Evolutionary conservation across 1,140 invertebrate genomes (phyloP).

Genomic region (Caenorhabditis remanei): DNA sequence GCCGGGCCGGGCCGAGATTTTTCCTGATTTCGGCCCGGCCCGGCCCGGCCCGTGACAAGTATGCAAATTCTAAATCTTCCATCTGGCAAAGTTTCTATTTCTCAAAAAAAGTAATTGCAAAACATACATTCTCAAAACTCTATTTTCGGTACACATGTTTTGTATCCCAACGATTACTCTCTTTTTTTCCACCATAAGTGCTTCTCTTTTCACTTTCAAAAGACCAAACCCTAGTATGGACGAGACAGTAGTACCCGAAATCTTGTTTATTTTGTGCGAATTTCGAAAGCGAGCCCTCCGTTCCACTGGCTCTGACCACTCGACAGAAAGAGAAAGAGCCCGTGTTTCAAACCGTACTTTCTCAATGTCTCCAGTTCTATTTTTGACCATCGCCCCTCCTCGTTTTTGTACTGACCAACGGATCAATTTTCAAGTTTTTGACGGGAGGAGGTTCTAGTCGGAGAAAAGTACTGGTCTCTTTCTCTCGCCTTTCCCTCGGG

Average conservation of each 20-base stretch:
- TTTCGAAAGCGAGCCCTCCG: constrained; percentile 6
- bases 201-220: constrained; percentile 8
- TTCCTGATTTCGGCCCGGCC: no score
- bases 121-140: neutral
- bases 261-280: constrained; percentile 35
- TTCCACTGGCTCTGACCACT: neutral
- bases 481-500: neutral
- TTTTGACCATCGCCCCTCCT: neutral
- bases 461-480: neutral
- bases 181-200: constrained; percentile 9
- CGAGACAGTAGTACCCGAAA: neutral
- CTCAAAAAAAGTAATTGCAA: no score
- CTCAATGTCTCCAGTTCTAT: neutral
- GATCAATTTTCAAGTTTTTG: constrained; percentile 42
- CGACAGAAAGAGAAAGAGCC: neutral
- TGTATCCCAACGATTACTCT: neutral
- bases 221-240: neutral
- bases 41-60: no score
- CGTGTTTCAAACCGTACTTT: constrained; percentile 52
- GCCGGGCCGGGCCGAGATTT: no score
- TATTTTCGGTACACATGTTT: constrained; percentile 9
- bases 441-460: constrained; percentile 10
- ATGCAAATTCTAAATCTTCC: no score
- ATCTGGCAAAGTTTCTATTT: no score
- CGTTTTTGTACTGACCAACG: neutral